Percentiles rank a stretch among this genome's conserved stretches.
These are phyloP conservation scores for Pseudococcus longispinus DNA, from an alignment of 2,888 invertebrate species.

Conservation along the genomic window DNA sequence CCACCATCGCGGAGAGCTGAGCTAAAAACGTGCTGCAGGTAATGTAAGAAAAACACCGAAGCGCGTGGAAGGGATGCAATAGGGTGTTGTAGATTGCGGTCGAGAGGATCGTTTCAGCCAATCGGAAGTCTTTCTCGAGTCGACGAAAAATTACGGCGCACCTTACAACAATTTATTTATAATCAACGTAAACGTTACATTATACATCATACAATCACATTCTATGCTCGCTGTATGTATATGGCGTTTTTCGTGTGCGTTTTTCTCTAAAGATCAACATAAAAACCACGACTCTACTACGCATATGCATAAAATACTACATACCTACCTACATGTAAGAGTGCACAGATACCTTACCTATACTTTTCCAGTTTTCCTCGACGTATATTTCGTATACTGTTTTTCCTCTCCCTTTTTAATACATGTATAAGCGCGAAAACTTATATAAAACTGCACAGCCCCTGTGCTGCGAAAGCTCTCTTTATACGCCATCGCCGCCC, in stretches of 20 bases:
- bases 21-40: conserved; percentile 52
- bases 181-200: conserved; percentile 54
- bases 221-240: conserved; percentile 32
- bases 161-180: conserved; percentile 54
- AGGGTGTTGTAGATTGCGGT: conserved; percentile 51
- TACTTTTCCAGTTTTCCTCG: too few species aligned
- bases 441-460: too few species aligned
- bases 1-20: not conserved
- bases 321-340: too few species aligned
- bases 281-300: too few species aligned
- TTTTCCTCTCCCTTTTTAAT: too few species aligned
- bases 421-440: too few species aligned
- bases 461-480: too few species aligned
- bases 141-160: conserved; percentile 48
- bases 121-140: conserved; percentile 38
- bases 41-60: not conserved
- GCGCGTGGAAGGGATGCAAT: conserved; percentile 44
- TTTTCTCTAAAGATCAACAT: too few species aligned
- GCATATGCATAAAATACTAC: too few species aligned
- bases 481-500: too few species aligned
- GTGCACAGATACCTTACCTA: too few species aligned
- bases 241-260: not conserved
- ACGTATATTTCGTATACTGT: too few species aligned
- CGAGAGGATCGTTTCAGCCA: conserved; percentile 43
- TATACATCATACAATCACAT: conserved; percentile 50